Percentiles rank a stretch among this genome's conserved stretches.
Evolutionary conservation across 2,113 vertebrate genomes (phyloP).

Genomic region (Eolophus roseicapilla): DNA sequence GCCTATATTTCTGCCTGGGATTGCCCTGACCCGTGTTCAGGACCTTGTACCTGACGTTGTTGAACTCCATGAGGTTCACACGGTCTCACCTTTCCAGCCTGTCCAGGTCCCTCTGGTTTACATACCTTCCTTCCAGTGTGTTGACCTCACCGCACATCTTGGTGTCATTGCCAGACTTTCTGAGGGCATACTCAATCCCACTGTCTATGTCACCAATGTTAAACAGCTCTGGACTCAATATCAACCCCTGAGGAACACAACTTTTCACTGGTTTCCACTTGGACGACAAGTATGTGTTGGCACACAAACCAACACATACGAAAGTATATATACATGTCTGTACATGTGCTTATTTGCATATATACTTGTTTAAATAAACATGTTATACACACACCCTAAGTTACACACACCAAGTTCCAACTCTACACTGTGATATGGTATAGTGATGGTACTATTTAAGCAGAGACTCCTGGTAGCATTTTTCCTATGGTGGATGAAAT

Average conservation of each 20-base stretch:
- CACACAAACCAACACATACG: not conserved
- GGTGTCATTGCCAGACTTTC: not conserved
- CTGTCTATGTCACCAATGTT: not conserved
- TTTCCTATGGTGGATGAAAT: not conserved
- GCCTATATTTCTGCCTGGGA: not conserved
- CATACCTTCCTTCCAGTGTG: not conserved
- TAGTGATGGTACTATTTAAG: not conserved
- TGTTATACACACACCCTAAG: not conserved
- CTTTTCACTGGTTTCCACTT: not conserved
- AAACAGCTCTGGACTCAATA: not conserved
- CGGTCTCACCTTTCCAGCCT: not conserved
- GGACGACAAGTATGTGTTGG: not conserved
- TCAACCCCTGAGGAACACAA: not conserved
- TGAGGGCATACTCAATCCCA: not conserved
- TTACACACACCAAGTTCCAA: fast-evolving
- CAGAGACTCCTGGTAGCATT: not conserved
- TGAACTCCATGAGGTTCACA: not conserved
- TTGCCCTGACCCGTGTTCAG: not conserved
- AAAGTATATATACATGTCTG: not conserved
- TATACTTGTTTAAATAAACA: not conserved
- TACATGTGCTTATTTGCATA: too few species aligned
- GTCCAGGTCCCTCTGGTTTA: not conserved
- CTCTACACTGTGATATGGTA: not conserved
- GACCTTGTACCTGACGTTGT: not conserved
- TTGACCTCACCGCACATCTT: not conserved